Percentiles rank a stretch among this genome's conserved stretches.
phyloP scores from a whole-genome alignment of 2,113 vertebrate species.

The Chrysemys picta region DNA sequence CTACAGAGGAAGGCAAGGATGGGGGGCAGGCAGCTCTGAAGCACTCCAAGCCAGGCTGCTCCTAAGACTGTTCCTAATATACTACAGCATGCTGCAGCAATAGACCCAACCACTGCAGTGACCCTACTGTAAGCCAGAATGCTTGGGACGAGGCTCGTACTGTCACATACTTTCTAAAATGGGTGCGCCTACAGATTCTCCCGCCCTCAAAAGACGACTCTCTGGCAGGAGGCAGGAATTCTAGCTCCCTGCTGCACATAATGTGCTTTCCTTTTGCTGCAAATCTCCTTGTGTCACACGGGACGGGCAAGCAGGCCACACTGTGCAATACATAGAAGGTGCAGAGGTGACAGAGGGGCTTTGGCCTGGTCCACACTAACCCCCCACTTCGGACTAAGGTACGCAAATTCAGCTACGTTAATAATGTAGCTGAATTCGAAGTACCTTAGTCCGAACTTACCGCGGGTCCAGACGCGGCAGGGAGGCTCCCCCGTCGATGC shows the following conservation, averaged over 20 bases:
- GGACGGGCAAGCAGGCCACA: background rate
- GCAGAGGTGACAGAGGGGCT: background rate
- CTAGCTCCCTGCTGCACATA: background rate
- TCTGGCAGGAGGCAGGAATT: background rate
- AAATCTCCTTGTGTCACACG: background rate
- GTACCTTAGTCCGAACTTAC: too few relatives aligned
- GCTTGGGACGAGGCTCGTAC: background rate
- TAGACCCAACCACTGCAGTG: background rate
- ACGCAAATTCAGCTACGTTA: too few relatives aligned
- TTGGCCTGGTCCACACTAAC: too few relatives aligned
- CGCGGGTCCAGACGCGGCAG: too few relatives aligned
- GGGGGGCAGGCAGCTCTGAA: slow-evolving; percentile 55
- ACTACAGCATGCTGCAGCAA: background rate
- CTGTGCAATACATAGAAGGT: rapidly evolving
- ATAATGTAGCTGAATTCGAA: too few relatives aligned
- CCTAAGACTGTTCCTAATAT: background rate
- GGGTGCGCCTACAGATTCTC: background rate
- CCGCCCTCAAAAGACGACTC: background rate
- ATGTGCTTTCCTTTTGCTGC: rapidly evolving
- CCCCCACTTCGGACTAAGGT: too few relatives aligned
- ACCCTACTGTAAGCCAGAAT: background rate
- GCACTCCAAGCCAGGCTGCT: background rate
- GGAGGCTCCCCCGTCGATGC: too few relatives aligned
- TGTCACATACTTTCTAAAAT: rapidly evolving
- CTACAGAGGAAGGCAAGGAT: slow-evolving; percentile 24